Evolutionary conservation across 1,140 invertebrate genomes (phyloP).

Genomic region (Pteromalus puparum): DNA sequence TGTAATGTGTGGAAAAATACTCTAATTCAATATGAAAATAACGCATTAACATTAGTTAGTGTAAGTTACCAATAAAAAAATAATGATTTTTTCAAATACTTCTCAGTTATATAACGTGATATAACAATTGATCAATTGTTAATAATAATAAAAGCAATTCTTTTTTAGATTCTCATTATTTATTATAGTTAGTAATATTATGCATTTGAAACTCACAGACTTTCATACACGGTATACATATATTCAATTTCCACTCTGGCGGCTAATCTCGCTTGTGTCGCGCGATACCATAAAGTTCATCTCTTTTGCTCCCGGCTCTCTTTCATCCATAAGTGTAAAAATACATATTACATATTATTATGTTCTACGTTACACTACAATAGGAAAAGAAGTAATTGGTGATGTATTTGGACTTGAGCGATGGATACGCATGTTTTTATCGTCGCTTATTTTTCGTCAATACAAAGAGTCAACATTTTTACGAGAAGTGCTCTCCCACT

Average conservation of each 20-base stretch:
- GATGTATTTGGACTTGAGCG: background rate
- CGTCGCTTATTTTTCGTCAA: background rate
- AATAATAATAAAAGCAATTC: background rate
- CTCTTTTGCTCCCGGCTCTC: background rate
- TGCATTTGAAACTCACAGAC: conserved; percentile 45
- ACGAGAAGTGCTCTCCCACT: background rate
- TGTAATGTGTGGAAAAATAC: too few species aligned
- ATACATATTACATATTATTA: conserved; percentile 43
- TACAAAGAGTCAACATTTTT: background rate
- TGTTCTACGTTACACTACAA: conserved; percentile 8
- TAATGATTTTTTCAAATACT: too few species aligned
- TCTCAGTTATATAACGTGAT: too few species aligned
- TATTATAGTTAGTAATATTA: conserved; percentile 51
- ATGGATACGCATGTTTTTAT: background rate
- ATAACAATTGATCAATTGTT: background rate
- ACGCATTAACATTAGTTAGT: too few species aligned
- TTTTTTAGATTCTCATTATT: conserved; percentile 22
- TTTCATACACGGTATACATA: conserved; percentile 39
- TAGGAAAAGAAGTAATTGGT: conserved; percentile 14
- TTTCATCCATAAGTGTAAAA: conserved; percentile 40
- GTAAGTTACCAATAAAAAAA: too few species aligned
- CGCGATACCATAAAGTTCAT: background rate
- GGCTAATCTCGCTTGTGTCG: conserved; percentile 18
- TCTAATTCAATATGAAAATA: too few species aligned
- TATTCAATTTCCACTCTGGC: conserved; percentile 22